These are phyloP conservation scores for Heteromurus nitidus DNA, from an alignment of 2,888 invertebrate species.

Conservation along the genomic window DNA sequence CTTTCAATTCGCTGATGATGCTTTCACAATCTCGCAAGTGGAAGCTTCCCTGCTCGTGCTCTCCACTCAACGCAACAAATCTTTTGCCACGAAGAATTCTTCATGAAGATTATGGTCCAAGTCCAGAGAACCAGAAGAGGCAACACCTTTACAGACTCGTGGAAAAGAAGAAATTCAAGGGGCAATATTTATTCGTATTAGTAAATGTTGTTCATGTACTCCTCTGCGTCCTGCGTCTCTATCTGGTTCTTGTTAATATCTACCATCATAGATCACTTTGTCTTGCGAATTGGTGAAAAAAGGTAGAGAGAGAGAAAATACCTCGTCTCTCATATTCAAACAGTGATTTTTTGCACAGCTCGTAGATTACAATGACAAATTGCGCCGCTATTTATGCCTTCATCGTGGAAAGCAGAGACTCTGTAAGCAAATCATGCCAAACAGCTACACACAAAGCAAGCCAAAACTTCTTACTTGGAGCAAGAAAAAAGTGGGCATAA, in stretches of 20 bases:
- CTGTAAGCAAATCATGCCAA: constrained; percentile 18
- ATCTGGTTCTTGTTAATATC: neutral
- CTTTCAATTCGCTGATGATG: no score
- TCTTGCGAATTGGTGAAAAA: constrained; percentile 11
- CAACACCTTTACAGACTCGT: no score
- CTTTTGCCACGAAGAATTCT: no score
- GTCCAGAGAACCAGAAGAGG: no score
- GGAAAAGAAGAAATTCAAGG: neutral
- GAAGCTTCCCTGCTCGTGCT: neutral
- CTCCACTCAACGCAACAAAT: no score
- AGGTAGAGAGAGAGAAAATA: no score
- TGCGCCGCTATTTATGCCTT: constrained; percentile 15
- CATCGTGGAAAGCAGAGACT: neutral
- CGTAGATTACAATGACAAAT: constrained; percentile 32
- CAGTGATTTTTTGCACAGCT: constrained; percentile 10
- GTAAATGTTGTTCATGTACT: constrained; percentile 4
- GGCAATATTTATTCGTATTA: neutral
- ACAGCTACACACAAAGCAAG: constrained; percentile 9
- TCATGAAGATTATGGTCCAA: no score
- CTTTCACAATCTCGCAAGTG: no score
- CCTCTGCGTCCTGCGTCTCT: neutral
- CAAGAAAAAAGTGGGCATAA: constrained; percentile 3
- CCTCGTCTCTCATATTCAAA: neutral
- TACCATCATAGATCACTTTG: constrained; percentile 6
- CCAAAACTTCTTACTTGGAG: constrained; percentile 5